Conservation (phyloP, 2,888 invertebrate genomes). For the Harpagoxenus sublaevis region DNA sequence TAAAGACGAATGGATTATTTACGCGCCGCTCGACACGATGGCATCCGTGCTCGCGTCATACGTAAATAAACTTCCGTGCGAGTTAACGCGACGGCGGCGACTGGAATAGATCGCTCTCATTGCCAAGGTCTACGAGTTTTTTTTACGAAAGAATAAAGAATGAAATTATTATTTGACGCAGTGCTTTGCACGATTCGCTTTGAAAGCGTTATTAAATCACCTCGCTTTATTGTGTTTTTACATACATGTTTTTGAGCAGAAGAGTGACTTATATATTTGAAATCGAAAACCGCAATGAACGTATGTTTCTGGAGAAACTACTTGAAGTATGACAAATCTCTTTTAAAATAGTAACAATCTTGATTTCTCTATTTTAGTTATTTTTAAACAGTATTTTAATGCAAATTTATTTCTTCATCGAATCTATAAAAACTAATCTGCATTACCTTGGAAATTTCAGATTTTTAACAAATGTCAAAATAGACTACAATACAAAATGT, state of each 20-base stretch:
- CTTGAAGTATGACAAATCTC: background rate
- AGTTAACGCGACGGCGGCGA: constrained; percentile 65
- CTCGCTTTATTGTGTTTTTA: background rate
- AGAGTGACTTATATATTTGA: background rate
- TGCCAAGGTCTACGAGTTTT: constrained; percentile 66
- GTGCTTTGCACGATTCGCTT: constrained; percentile 56
- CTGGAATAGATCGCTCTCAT: constrained; percentile 65
- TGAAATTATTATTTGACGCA: constrained; percentile 49
- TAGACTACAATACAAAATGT: background rate
- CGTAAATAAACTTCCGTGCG: constrained; percentile 61
- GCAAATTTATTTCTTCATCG: background rate
- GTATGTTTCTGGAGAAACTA: background rate
- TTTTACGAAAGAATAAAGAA: background rate
- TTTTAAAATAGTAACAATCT: background rate
- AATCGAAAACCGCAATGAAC: background rate
- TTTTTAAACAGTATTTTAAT: background rate
- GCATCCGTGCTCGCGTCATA: constrained; percentile 16
- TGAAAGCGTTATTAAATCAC: constrained; percentile 65
- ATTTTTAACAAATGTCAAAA: background rate
- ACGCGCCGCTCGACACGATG: background rate
- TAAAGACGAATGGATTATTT: constrained; percentile 47
- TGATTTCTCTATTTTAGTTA: background rate
- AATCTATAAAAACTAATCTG: background rate
- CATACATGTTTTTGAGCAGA: background rate
- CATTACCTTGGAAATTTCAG: background rate